Percentiles rank a stretch among this genome's conserved stretches.
phyloP scores from a whole-genome alignment of 2,113 vertebrate genomes.

The Zapornia atra region DNA sequence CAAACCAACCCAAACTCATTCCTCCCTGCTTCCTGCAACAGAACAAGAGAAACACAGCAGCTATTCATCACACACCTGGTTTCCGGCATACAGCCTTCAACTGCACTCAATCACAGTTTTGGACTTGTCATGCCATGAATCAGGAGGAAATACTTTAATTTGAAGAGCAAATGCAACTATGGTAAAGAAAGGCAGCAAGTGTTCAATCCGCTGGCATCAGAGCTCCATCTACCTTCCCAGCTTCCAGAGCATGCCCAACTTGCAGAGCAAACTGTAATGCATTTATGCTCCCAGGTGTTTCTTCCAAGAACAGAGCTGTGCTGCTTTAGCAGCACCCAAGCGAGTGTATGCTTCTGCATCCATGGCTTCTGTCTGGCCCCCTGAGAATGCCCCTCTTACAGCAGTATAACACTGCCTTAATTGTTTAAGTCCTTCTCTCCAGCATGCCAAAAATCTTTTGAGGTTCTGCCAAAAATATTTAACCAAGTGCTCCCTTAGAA shows the following conservation, averaged over 20 bases:
- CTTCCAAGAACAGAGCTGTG: background rate
- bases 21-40: background rate
- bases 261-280: background rate
- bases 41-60: background rate
- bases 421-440: background rate
- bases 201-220: background rate
- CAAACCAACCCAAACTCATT: background rate
- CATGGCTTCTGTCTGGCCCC: background rate
- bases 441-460: background rate
- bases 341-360: background rate
- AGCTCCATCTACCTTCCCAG: conserved; percentile 21
- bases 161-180: conserved; percentile 33
- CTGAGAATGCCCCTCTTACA: background rate
- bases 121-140: background rate
- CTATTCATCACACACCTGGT: background rate
- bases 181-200: background rate
- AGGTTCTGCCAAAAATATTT: background rate
- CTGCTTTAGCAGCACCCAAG: background rate
- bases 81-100: background rate
- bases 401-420: background rate
- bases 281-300: background rate
- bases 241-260: background rate
- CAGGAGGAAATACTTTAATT: conserved; percentile 29
- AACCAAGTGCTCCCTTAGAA: background rate
- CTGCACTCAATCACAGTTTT: background rate